These are phyloP conservation scores for Plebejus anna DNA, from an alignment of 2,888 invertebrate species.

Conservation along the genomic window DNA sequence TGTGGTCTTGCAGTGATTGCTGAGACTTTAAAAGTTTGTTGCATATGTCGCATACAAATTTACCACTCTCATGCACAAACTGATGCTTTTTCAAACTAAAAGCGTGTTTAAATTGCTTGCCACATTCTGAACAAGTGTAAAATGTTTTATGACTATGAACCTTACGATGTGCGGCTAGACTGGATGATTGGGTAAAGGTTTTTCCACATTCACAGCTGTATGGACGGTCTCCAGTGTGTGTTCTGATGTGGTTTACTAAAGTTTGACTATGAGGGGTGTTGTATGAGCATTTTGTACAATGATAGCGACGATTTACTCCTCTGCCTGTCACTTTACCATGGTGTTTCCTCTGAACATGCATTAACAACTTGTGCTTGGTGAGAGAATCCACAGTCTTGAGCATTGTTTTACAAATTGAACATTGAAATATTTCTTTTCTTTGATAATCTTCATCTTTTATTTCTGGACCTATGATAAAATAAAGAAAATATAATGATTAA, in stretches of 20 bases:
- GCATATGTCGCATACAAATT: conserved; percentile 61
- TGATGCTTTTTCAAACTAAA: conserved; percentile 65
- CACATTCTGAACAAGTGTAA: conserved; percentile 66
- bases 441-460: not conserved
- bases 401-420: conserved; percentile 55
- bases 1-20: conserved; percentile 60
- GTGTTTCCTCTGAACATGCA: conserved; percentile 64
- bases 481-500: not conserved
- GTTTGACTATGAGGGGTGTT: conserved; percentile 71
- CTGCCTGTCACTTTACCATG: conserved; percentile 62
- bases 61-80: conserved; percentile 60
- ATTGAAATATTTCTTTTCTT: conserved; percentile 42
- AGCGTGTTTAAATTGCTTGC: conserved; percentile 73
- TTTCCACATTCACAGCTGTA: conserved; percentile 70
- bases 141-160: conserved; percentile 60
- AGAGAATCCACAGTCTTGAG: conserved; percentile 58
- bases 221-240: conserved; percentile 69
- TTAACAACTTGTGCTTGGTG: conserved; percentile 55
- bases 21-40: conserved; percentile 65
- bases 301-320: conserved; percentile 59
- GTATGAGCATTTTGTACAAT: conserved; percentile 67
- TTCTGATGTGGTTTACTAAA: conserved; percentile 66
- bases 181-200: conserved; percentile 66
- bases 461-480: conserved; percentile 18
- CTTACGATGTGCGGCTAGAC: conserved; percentile 65